Evolutionary conservation across 92 coral and sea anemone genomes (phyloP), one percentile per base, ranked within the genome.

Genomic region (Plumapathes pennacea): DNA sequence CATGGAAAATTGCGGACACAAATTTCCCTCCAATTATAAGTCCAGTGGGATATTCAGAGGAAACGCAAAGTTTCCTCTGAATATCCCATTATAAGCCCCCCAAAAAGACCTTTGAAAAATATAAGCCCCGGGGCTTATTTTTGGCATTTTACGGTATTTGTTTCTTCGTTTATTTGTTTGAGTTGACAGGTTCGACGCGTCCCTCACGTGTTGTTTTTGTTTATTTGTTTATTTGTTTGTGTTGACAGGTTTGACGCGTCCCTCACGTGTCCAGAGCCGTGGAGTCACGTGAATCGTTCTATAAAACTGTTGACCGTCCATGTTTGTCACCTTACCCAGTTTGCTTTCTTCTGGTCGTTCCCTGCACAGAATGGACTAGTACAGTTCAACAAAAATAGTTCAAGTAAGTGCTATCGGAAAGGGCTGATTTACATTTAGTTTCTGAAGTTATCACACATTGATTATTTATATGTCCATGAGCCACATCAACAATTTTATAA

Each of bases 261-360:
- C 22, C 84, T 71, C 8, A 85, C 97, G 0, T 89, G 97, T 54
- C 92, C 89, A 23, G 92, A 76, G 31, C 97, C 97, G 5, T 89
- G 92, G 92, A 57, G 74, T 23, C 82, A 57, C 33, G 92, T 85
- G 32, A 83, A 89, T 75, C 73, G 80, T 5, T 58, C 84, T 15
- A 69, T 84, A 4, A 89, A 89, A 52, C 49, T 77, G 23, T 69
- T 89, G 24, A 64, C 74, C 38, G 86, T 89, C 6, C 54, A 76
- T 32, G 84, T 89, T 6, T 89, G 97, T 66, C 97, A 89, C 50
- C 60, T 88, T 61, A 88, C 96, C 7, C 96, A 88, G 31, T 88
- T 88, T 30, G 90, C 96, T 2, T 78, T 88, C 21, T 83, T 83
- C 77, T 88, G 89, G 87, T 63, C 84, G 23, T 88, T 88, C 48